Evolutionary conservation across 2,888 invertebrate genomes (phyloP).

Genomic region (Amphimallon solstitiale): DNA sequence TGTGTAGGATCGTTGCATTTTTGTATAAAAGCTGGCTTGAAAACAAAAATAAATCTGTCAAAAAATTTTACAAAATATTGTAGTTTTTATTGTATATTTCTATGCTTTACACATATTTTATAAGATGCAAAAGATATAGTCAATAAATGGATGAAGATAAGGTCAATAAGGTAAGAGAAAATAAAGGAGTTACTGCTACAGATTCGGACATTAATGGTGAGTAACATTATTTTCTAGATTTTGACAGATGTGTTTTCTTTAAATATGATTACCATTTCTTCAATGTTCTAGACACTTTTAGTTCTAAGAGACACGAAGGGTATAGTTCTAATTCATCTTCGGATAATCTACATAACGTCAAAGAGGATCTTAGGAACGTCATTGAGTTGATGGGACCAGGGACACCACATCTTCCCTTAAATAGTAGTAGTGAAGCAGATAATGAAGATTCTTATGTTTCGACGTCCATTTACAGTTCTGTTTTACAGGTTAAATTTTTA

Average conservation of each 20-base stretch:
- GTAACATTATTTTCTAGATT: neutral
- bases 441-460: slow-evolving; percentile 44
- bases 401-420: slow-evolving; percentile 42
- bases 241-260: neutral
- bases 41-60: slow-evolving; percentile 41
- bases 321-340: neutral
- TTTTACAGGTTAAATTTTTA: slow-evolving; percentile 33
- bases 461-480: slow-evolving; percentile 36
- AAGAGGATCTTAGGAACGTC: slow-evolving; percentile 48
- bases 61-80: slow-evolving; percentile 19
- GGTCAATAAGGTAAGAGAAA: neutral
- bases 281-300: neutral
- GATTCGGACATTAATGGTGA: slow-evolving; percentile 33
- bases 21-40: slow-evolving; percentile 40
- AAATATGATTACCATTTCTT: neutral
- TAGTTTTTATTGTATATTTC: slow-evolving; percentile 3
- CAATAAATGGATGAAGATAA: neutral
- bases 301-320: neutral
- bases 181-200: slow-evolving; percentile 39
- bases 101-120: slow-evolving; percentile 16
- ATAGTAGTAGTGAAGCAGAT: slow-evolving; percentile 43
- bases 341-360: slow-evolving; percentile 39
- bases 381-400: slow-evolving; percentile 51
- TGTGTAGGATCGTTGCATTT: slow-evolving; percentile 4
- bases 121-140: slow-evolving; percentile 19